These are phyloP conservation scores for Tachypleus tridentatus DNA, from an alignment of 1,140 invertebrate genomes.

Conservation along the genomic window DNA sequence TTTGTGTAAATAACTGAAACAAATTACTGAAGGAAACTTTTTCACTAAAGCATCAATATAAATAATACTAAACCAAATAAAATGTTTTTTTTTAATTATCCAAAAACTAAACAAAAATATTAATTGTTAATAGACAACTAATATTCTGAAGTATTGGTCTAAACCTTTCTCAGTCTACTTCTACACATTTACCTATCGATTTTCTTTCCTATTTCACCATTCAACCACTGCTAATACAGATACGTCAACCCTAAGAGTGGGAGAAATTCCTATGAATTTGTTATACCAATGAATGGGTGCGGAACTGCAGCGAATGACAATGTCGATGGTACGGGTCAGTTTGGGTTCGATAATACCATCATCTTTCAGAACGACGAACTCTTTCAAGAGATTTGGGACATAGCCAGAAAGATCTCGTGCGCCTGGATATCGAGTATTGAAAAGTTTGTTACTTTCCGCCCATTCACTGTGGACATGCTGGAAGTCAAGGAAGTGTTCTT, in stretches of 20 bases:
- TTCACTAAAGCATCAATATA: too few species aligned
- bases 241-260: slow-evolving; percentile 52
- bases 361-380: background rate
- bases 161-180: too few species aligned
- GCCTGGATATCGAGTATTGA: slow-evolving; percentile 9
- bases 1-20: too few species aligned
- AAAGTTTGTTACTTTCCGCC: slow-evolving; percentile 13
- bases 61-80: too few species aligned
- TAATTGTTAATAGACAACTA: too few species aligned
- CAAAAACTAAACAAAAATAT: too few species aligned
- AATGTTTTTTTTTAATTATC: too few species aligned
- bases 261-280: slow-evolving; percentile 55
- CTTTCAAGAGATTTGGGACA: background rate
- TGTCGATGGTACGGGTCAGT: background rate
- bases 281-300: slow-evolving; percentile 55
- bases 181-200: too few species aligned
- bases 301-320: slow-evolving; percentile 1
- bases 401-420: slow-evolving; percentile 9
- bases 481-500: slow-evolving; percentile 68
- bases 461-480: slow-evolving; percentile 62
- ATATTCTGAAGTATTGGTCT: too few species aligned
- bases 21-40: too few species aligned
- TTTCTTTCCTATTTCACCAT: too few species aligned
- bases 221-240: too few species aligned
- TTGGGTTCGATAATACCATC: slow-evolving; percentile 4